phyloP scores from a whole-genome alignment of 2,113 vertebrate species.

The Polypterus senegalus region DNA sequence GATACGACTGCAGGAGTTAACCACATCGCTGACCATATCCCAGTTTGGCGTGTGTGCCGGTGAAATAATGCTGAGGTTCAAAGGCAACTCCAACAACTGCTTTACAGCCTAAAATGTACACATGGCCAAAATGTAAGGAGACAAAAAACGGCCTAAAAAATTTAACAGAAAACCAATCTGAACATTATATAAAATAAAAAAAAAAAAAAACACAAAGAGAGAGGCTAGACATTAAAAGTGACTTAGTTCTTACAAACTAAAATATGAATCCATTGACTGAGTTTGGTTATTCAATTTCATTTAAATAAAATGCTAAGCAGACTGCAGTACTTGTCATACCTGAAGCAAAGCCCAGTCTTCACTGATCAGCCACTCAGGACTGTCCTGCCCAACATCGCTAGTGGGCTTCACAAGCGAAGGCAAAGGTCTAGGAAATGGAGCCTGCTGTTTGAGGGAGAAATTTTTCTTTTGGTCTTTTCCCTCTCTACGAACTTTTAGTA shows the following conservation, averaged over 20 bases:
- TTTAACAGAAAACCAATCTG: too few relatives aligned
- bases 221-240: too few relatives aligned
- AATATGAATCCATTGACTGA: too few relatives aligned
- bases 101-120: slow-evolving; percentile 61
- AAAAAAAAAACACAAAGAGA: too few relatives aligned
- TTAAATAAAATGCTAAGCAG: too few relatives aligned
- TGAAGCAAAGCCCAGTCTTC: slow-evolving; percentile 89
- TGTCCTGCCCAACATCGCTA: slow-evolving; percentile 72
- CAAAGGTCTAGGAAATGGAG: slow-evolving; percentile 74
- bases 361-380: slow-evolving; percentile 84
- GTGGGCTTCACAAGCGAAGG: slow-evolving; percentile 75
- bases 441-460: slow-evolving; percentile 78
- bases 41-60: slow-evolving; percentile 91
- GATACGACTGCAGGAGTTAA: slow-evolving; percentile 84
- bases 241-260: too few relatives aligned
- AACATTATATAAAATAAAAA: too few relatives aligned
- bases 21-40: slow-evolving; percentile 87
- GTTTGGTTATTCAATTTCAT: too few relatives aligned
- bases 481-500: slow-evolving; percentile 76
- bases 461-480: slow-evolving; percentile 85
- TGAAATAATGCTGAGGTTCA: slow-evolving; percentile 76
- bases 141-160: too few relatives aligned
- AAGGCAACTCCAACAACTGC: slow-evolving; percentile 77
- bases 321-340: slow-evolving; percentile 39
- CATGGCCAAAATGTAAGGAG: too few relatives aligned